Conservation (phyloP, 2,888 invertebrate species). For the Pogonocherus hispidulus region DNA sequence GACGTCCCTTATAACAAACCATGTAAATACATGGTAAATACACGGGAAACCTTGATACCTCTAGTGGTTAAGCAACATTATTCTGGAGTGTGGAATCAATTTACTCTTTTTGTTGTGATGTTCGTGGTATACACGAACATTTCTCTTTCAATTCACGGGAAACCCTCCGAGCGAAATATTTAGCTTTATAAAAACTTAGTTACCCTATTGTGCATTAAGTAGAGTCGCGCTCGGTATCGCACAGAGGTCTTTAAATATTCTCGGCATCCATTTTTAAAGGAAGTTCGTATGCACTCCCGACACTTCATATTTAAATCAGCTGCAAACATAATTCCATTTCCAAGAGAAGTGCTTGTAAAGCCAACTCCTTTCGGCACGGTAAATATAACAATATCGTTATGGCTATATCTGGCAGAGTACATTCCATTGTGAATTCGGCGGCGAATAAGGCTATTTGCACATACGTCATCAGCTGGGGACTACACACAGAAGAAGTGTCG, state of each 20-base stretch:
- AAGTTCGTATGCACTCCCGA: not conserved
- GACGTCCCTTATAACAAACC: no score
- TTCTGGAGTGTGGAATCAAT: no score
- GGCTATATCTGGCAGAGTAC: conserved; percentile 20
- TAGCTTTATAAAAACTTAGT: no score
- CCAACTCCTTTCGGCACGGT: conserved; percentile 5
- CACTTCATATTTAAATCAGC: conserved; percentile 16
- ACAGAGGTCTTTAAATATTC: not conserved
- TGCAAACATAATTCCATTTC: conserved; percentile 1
- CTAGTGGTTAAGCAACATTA: no score
- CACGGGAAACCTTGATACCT: no score
- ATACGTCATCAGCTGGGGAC: conserved; percentile 25
- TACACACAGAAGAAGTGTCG: conserved; percentile 14
- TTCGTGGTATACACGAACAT: no score
- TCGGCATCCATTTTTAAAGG: not conserved
- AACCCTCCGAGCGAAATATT: no score
- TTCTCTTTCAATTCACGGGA: no score
- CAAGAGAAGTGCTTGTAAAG: conserved; percentile 5
- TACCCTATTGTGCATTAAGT: no score
- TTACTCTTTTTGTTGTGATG: no score
- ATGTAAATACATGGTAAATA: no score
- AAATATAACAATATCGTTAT: conserved; percentile 29
- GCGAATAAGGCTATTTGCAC: conserved; percentile 23
- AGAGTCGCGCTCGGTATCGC: no score
- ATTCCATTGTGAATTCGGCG: conserved; percentile 24